These are phyloP conservation scores for Syngnathus rostellatus DNA, from an alignment of 2,797 vertebrate genomes.

Conservation along the genomic window DNA sequence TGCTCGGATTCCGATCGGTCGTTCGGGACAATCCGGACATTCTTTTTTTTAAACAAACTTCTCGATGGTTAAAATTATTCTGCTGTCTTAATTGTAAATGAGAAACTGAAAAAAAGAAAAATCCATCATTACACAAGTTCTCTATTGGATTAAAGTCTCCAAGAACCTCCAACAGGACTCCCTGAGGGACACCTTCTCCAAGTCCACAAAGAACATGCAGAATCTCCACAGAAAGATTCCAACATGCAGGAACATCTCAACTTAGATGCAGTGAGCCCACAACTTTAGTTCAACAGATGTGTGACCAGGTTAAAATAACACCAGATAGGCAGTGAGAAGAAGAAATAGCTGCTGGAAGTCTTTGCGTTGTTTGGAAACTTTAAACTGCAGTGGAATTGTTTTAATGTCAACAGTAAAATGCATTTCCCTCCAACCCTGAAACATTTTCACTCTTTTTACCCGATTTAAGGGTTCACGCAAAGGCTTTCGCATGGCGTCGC, in stretches of 20 bases:
- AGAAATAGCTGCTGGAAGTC: slow-evolving; percentile 22
- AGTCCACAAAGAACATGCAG: too few species aligned
- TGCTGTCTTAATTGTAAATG: too few species aligned
- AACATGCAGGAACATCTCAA: slow-evolving; percentile 32
- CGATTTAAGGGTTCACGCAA: slow-evolving; percentile 17
- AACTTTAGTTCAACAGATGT: slow-evolving; percentile 48
- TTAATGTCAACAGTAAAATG: not conserved
- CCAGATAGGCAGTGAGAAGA: slow-evolving; percentile 13
- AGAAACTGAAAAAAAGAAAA: too few species aligned
- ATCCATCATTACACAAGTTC: too few species aligned
- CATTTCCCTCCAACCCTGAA: not conserved
- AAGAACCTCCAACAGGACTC: too few species aligned
- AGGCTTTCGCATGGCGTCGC: slow-evolving; percentile 40
- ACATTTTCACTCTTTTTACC: not conserved
- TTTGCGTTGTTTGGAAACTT: slow-evolving; percentile 6
- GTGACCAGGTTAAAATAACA: slow-evolving; percentile 61
- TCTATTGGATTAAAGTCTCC: too few species aligned
- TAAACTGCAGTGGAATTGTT: not conserved
- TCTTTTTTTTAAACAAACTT: too few species aligned
- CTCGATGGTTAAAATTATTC: too few species aligned
- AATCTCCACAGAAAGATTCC: slow-evolving; percentile 10
- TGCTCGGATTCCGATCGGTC: too few species aligned
- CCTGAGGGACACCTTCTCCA: too few species aligned
- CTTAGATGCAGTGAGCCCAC: slow-evolving; percentile 21
- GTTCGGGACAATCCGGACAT: too few species aligned